A percentile compares a stretch with the other conserved stretches of the same genome.
phyloP scores from a whole-genome alignment of 1,140 invertebrate genomes.

The Gryon sp. region DNA sequence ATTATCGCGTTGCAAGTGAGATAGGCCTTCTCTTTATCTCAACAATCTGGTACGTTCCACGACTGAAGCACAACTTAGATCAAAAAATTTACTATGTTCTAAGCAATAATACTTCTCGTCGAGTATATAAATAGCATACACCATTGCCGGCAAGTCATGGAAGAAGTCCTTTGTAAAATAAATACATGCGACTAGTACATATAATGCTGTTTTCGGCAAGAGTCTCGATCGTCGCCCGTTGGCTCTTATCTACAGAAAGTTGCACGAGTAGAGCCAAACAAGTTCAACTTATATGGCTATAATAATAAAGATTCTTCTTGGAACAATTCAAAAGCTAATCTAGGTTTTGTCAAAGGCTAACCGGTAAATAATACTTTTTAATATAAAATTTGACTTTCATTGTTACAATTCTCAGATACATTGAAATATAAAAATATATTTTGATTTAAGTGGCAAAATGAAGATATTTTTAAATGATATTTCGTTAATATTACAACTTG shows the following conservation, averaged over 20 bases:
- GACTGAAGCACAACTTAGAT: slow-evolving; percentile 55
- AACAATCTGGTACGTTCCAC: slow-evolving; percentile 50
- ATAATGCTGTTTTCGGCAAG: slow-evolving; percentile 47
- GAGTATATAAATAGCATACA: slow-evolving; percentile 53
- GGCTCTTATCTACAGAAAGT: slow-evolving; percentile 38
- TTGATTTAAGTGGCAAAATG: too few species aligned
- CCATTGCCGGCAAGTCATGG: slow-evolving; percentile 43
- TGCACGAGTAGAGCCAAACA: slow-evolving; percentile 34
- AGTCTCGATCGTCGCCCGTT: slow-evolving; percentile 55
- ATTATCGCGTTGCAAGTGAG: slow-evolving; percentile 20
- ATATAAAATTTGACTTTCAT: too few species aligned
- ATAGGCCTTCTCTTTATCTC: slow-evolving; percentile 37
- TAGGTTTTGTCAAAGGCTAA: slow-evolving; percentile 67
- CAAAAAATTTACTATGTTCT: slow-evolving; percentile 54
- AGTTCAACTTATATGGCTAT: slow-evolving; percentile 50
- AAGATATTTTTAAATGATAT: too few species aligned
- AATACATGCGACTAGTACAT: slow-evolving; percentile 62
- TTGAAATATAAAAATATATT: too few species aligned
- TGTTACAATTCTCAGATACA: too few species aligned
- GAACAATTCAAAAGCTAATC: slow-evolving; percentile 69
- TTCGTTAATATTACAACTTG: too few species aligned
- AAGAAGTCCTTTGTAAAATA: slow-evolving; percentile 58
- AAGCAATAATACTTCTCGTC: slow-evolving; percentile 58
- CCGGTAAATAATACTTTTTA: slow-evolving; percentile 41
- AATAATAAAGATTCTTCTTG: slow-evolving; percentile 52